Base-by-base conservation (phyloP, 2,113 vertebrate genomes). In the Excalfactoria chinensis region DNA sequence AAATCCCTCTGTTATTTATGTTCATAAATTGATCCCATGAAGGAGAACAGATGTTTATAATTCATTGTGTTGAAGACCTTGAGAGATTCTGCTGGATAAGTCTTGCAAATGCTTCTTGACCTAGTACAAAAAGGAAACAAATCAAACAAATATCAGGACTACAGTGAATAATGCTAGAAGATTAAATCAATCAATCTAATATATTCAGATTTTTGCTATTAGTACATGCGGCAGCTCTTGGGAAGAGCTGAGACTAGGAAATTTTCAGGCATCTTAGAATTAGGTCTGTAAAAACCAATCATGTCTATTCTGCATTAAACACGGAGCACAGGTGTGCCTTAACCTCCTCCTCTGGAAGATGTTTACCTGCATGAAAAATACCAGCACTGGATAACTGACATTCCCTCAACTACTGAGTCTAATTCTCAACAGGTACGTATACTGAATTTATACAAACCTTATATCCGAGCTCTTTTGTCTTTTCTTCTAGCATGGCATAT, bases 91-190 rank as follows among this genome's bases (percentile, higher is more conserved):
- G 94, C 98, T 98, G 70, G 98, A 98, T 90, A 99, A 96, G 70
- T 99, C 99, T 94, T 99, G 99, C 66, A 99, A 90, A 46, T 99
- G 99, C 93, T 99, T 99, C 97, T 99, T 99, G 92, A 99, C 99
- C 99, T 99, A 48, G 4, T 5, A 86, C 15, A 7, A 56, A 93
- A 94, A 78, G 18, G 90, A 51, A 88, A 56, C n/a, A 76, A 12
- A 74, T 0, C 0, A 59, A 72, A 83, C 1, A 63, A 9, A 88
- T 53, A 49, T 73, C 18, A 88, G 34, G 35, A 72, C 67, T 14
- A 44, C 22, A 37, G 35, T 13, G 44, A 79, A 30, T 41, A 53
- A 28, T 59, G 25, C 13, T 6, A 8, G 63, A 60, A 46, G 22
- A 51, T 26, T 40, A 51, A 49, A 51, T 28, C 37, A 70, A 40